These are phyloP conservation scores for Eonycteris spelaea DNA, from an alignment of 2,113 vertebrate species.

Conservation along the genomic window DNA sequence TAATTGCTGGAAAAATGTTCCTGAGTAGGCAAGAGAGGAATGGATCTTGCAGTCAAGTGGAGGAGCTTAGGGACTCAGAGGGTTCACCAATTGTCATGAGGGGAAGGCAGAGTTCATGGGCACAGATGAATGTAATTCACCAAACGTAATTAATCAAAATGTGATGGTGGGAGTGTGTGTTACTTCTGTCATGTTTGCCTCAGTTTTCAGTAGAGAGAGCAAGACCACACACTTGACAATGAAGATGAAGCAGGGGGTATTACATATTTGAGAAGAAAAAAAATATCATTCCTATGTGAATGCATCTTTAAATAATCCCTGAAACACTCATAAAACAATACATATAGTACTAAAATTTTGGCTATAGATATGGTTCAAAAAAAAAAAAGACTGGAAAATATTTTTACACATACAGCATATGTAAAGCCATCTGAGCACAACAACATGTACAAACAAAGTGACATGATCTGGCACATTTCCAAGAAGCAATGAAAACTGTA, in stretches of 20 bases:
- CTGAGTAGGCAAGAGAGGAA: background rate
- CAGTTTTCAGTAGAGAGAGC: background rate
- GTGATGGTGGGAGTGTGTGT: background rate
- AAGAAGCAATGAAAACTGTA: conserved; percentile 27
- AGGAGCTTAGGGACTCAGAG: background rate
- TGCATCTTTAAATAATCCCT: conserved; percentile 18
- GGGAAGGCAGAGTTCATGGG: background rate
- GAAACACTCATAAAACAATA: background rate
- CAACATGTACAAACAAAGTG: conserved; percentile 51
- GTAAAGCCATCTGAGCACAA: conserved; percentile 53
- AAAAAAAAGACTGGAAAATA: conserved; percentile 40
- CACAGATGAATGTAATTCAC: background rate
- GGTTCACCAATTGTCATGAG: background rate
- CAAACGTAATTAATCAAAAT: background rate
- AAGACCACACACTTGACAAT: background rate
- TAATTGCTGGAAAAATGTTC: background rate
- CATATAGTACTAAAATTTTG: background rate
- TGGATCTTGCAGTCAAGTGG: background rate
- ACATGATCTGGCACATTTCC: conserved; percentile 51
- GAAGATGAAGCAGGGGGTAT: background rate
- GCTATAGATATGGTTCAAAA: conserved; percentile 32
- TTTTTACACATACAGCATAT: conserved; percentile 68
- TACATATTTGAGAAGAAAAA: background rate
- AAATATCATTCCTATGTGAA: background rate
- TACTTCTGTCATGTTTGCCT: background rate